A percentile compares a stretch with the other conserved stretches of the same genome.
Evolutionary conservation across 2,888 invertebrate species (phyloP).

Genomic region (Caenorhabditis imperialis): DNA sequence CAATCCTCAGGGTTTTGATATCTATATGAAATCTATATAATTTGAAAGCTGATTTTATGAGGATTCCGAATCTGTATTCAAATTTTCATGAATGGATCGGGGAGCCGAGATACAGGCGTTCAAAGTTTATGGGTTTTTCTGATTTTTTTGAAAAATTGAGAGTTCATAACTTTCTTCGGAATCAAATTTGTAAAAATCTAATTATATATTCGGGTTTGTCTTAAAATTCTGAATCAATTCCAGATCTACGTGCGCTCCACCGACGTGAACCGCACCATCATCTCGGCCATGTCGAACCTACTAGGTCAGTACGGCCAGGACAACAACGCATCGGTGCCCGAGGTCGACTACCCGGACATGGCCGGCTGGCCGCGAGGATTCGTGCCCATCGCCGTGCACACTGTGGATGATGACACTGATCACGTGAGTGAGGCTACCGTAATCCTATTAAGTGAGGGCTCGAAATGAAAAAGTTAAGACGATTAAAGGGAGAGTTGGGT

Average conservation of each 20-base stretch:
- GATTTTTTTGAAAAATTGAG: no score
- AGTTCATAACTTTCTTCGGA: no score
- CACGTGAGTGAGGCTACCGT: constrained; percentile 73
- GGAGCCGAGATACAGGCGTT: no score
- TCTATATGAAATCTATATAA: no score
- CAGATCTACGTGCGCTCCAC: constrained; percentile 85
- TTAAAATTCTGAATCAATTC: no score
- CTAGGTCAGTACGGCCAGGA: constrained; percentile 62
- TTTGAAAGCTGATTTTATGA: no score
- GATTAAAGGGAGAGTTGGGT: constrained; percentile 12
- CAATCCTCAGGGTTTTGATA: no score
- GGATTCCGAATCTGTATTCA: no score
- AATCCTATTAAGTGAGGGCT: constrained; percentile 22
- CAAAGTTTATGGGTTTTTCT: no score
- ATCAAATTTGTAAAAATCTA: no score
- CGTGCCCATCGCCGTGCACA: constrained; percentile 87
- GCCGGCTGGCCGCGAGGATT: constrained; percentile 72
- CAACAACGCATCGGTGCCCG: constrained; percentile 65
- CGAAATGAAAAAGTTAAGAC: constrained; percentile 7
- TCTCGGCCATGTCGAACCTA: constrained; percentile 78
- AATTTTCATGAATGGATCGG: no score
- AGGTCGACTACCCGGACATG: constrained; percentile 42
- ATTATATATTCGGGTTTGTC: no score
- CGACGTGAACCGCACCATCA: constrained; percentile 88
- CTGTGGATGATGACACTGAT: constrained; percentile 84